These are phyloP conservation scores for Erinaceus europaeus DNA, from an alignment of 2,113 vertebrate genomes.

Conservation along the genomic window DNA sequence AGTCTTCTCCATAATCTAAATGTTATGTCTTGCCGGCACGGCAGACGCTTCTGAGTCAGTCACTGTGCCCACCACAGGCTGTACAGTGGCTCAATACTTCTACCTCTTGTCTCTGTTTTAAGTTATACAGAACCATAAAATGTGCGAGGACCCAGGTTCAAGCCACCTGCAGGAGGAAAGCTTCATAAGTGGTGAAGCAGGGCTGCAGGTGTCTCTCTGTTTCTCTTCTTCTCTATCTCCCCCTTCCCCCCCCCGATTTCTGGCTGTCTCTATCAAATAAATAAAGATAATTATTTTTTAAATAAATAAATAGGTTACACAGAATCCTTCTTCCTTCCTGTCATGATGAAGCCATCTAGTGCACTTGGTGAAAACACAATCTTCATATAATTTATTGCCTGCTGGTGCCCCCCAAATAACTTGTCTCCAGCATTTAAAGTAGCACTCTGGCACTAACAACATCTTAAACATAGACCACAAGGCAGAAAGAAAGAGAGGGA, in stretches of 20 bases:
- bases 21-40: too few species aligned
- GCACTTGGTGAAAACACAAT: not conserved
- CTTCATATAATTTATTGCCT: not conserved
- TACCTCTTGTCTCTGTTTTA: not conserved
- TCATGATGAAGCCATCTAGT: conserved; percentile 16
- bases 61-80: not conserved
- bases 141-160: too few species aligned
- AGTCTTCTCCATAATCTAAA: not conserved
- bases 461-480: conserved; percentile 4
- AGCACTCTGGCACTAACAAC: not conserved
- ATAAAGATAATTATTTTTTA: too few species aligned
- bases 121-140: too few species aligned
- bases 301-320: too few species aligned
- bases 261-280: not conserved
- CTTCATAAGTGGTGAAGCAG: too few species aligned
- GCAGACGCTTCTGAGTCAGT: not conserved
- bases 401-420: not conserved
- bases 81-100: not conserved
- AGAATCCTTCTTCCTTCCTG: not conserved
- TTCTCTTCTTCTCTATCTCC: too few species aligned
- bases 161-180: too few species aligned
- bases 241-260: too few species aligned
- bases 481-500: not conserved
- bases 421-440: not conserved
- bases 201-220: too few species aligned